Percentiles rank a stretch among this genome's conserved stretches.
These are phyloP conservation scores for Sinhomidia bicolor DNA, from an alignment of 2,888 invertebrate genomes.

Conservation along the genomic window DNA sequence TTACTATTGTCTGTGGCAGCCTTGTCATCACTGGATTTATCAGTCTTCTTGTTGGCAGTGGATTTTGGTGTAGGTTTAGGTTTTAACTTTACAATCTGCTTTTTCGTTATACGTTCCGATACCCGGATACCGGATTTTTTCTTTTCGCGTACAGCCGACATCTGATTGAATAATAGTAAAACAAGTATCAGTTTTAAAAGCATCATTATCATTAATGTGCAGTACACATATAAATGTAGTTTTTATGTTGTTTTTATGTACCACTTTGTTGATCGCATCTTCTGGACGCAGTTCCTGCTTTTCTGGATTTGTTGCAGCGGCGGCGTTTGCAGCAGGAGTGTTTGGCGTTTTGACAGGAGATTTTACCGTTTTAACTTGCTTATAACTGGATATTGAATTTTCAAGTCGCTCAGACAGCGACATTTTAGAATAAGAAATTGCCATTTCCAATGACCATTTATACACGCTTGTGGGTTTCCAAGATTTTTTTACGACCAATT, in stretches of 20 bases:
- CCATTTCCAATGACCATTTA: slow-evolving; percentile 50
- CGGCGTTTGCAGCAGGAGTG: background rate
- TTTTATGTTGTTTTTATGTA: background rate
- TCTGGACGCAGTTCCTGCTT: background rate
- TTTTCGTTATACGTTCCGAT: slow-evolving; percentile 49
- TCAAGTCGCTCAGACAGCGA: slow-evolving; percentile 13
- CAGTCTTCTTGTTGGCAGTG: slow-evolving; percentile 63
- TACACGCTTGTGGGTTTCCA: slow-evolving; percentile 40
- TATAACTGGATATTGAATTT: no score
- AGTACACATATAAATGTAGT: no score
- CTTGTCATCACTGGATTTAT: slow-evolving; percentile 5
- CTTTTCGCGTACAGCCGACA: slow-evolving; percentile 3
- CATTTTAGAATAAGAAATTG: slow-evolving; percentile 52
- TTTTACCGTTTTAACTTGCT: background rate
- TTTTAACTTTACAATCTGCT: slow-evolving; percentile 23
- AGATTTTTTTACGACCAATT: slow-evolving; percentile 42
- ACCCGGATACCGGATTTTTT: slow-evolving; percentile 50
- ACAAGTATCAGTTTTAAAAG: background rate
- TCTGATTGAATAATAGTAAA: background rate
- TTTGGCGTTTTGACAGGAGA: background rate
- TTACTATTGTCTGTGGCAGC: background rate
- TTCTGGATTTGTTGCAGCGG: background rate
- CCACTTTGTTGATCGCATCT: slow-evolving; percentile 19
- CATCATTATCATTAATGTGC: no score
- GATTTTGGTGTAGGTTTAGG: background rate